A percentile compares a stretch with the other conserved stretches of the same genome.
phyloP scores from a whole-genome alignment of 2,888 invertebrate genomes.

The Tortrix viridana region DNA sequence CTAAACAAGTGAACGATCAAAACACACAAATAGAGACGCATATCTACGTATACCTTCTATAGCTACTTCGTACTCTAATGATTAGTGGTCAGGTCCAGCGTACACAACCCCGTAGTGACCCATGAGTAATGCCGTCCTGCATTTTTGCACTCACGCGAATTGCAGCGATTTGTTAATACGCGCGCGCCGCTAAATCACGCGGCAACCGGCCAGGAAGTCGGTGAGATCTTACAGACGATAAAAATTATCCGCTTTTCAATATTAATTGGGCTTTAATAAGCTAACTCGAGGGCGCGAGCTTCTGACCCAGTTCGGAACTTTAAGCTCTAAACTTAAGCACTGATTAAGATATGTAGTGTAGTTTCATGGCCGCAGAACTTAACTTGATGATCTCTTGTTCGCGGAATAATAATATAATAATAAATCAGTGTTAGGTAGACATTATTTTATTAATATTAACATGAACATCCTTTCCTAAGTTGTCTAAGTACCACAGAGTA shows the following conservation, averaged over 20 bases:
- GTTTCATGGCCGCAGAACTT: conserved; percentile 1
- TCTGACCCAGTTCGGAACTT: conserved; percentile 31
- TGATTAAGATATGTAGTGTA: conserved; percentile 7
- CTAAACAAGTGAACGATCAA: background rate
- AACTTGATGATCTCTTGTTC: too few relatives aligned
- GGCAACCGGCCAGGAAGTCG: conserved; percentile 41
- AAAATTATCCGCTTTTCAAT: conserved; percentile 36
- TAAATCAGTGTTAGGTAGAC: too few relatives aligned
- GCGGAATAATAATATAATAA: too few relatives aligned
- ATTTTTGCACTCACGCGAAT: conserved; percentile 40
- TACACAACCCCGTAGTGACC: conserved; percentile 5
- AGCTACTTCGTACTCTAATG: background rate
- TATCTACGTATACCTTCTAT: too few relatives aligned
- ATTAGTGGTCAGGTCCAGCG: background rate
- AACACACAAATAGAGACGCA: background rate
- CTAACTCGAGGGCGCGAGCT: conserved; percentile 22
- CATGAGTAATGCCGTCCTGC: conserved; percentile 29
- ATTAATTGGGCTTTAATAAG: conserved; percentile 38
- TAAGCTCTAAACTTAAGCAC: conserved; percentile 15
- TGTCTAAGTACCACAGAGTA: too few relatives aligned
- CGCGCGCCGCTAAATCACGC: conserved; percentile 49
- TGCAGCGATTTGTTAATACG: conserved; percentile 49
- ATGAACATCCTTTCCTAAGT: too few relatives aligned
- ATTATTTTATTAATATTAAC: too few relatives aligned
- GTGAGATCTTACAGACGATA: conserved; percentile 41